Percentiles rank a stretch among this genome's conserved stretches.
Conservation (phyloP, 1,140 invertebrate species). For the Cotesia vestalis region DNA sequence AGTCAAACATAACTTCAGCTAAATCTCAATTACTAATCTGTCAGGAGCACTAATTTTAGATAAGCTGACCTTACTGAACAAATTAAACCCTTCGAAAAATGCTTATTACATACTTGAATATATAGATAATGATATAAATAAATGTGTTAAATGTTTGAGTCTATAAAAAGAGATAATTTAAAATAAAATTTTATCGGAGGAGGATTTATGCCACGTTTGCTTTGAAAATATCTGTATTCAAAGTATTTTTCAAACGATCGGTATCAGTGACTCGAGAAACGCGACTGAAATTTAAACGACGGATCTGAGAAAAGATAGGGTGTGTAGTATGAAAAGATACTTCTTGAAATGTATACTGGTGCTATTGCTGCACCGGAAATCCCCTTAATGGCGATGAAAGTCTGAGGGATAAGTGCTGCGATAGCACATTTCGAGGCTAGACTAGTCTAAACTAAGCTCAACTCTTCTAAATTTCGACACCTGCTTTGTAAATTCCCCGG, state of each 20-base stretch:
- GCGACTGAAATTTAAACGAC: slow-evolving; percentile 10
- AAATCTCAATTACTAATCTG: too few species aligned
- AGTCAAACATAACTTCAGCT: too few species aligned
- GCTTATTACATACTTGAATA: too few species aligned
- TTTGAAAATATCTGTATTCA: slow-evolving; percentile 4
- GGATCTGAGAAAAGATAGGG: slow-evolving; percentile 5
- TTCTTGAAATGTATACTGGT: background rate
- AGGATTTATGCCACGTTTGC: too few species aligned
- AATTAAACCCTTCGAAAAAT: too few species aligned
- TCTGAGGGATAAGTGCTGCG: slow-evolving; percentile 48
- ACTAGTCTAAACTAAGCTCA: background rate
- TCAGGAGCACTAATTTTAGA: too few species aligned
- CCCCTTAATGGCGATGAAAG: slow-evolving; percentile 41
- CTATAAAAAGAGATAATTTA: too few species aligned
- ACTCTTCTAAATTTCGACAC: background rate
- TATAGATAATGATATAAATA: too few species aligned
- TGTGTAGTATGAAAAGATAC: slow-evolving; percentile 36
- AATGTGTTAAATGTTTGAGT: too few species aligned
- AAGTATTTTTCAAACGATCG: background rate
- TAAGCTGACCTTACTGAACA: too few species aligned
- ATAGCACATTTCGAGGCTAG: slow-evolving; percentile 19
- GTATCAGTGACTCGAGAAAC: background rate
- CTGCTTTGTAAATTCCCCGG: background rate
- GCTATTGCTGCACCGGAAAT: background rate
- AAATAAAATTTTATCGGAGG: too few species aligned